These are phyloP conservation scores for Prorops nasuta DNA, from an alignment of 1,140 invertebrate species.

Conservation along the genomic window DNA sequence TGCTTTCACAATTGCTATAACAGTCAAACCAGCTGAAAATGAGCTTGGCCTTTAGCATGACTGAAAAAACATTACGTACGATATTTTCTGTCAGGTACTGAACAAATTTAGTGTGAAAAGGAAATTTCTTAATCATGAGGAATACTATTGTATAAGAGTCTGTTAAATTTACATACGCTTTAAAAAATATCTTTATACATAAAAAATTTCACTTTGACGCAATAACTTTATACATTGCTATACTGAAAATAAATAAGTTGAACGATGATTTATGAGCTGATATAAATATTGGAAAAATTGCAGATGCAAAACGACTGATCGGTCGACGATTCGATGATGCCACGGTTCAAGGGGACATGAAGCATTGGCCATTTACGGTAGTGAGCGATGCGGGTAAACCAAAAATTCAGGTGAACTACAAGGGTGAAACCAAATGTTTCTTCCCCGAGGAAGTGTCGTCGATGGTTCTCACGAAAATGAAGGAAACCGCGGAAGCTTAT, in stretches of 20 bases:
- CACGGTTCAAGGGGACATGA: slow-evolving; percentile 73
- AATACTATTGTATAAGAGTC: too few species aligned
- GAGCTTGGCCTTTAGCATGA: too few species aligned
- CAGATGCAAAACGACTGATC: slow-evolving; percentile 56
- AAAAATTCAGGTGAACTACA: slow-evolving; percentile 64
- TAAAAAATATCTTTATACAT: background rate
- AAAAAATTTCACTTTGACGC: background rate
- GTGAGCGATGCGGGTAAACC: slow-evolving; percentile 65
- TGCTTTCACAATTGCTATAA: too few species aligned
- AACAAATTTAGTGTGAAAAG: too few species aligned
- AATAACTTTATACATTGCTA: background rate
- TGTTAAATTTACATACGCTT: background rate
- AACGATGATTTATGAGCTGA: slow-evolving; percentile 6
- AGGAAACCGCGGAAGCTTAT: slow-evolving; percentile 68
- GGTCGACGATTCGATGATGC: slow-evolving; percentile 62
- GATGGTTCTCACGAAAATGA: slow-evolving; percentile 65
- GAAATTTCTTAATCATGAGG: too few species aligned
- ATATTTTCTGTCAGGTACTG: too few species aligned
- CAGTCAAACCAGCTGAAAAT: too few species aligned
- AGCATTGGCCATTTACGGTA: slow-evolving; percentile 75
- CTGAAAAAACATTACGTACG: too few species aligned
- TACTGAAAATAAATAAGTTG: slow-evolving; percentile 3
- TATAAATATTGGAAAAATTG: slow-evolving; percentile 28
- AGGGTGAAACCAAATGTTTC: slow-evolving; percentile 57
- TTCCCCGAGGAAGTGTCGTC: slow-evolving; percentile 45